These are phyloP conservation scores for Poeciliopsis paucimaculata DNA, from an alignment of 2,797 vertebrate genomes.

Conservation along the genomic window DNA sequence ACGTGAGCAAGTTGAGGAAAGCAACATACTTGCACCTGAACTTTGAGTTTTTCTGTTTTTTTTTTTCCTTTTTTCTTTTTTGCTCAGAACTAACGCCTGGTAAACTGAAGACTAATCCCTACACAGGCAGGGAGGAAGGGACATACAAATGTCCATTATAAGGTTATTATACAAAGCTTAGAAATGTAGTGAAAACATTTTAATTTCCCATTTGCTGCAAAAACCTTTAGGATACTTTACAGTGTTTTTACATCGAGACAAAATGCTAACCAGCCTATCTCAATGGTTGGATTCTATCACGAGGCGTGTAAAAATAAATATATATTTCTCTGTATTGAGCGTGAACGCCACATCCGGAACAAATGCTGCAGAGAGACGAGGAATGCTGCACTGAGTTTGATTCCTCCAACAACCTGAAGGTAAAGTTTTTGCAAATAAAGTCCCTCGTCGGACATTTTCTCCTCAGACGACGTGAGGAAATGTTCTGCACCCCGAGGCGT, in stretches of 20 bases:
- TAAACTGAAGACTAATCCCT: conserved; percentile 24
- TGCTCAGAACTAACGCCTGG: conserved; percentile 49
- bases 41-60: conserved; percentile 1
- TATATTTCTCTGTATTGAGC: conserved; percentile 44
- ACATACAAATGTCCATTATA: neutral
- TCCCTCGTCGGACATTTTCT: conserved; percentile 14
- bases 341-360: conserved; percentile 48
- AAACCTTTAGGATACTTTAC: neutral
- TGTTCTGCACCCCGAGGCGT: conserved; percentile 54
- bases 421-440: conserved; percentile 34
- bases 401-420: conserved; percentile 9
- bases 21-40: conserved; percentile 54
- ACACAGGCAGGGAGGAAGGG: conserved; percentile 13
- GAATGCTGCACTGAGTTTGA: conserved; percentile 7
- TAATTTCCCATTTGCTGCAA: conserved; percentile 7
- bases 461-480: conserved; percentile 40
- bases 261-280: conserved; percentile 1
- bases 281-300: conserved; percentile 2
- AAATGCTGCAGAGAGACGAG: conserved; percentile 10
- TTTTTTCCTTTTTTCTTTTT: conserved; percentile 1
- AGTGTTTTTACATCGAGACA: conserved; percentile 14
- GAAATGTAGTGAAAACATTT: conserved; percentile 27
- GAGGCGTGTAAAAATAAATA: conserved; percentile 43
- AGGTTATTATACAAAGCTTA: conserved; percentile 1
- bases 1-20: conserved; percentile 28